Evolutionary conservation across 2,113 vertebrate genomes (phyloP).

Genomic region (Felis catus): F.catus_Fca126_mat1.0 CM031421.1:8476501-8477000

Average conservation of each 20-base stretch:
- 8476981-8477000: neutral
- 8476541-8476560: conserved; percentile 35
- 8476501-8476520: neutral
- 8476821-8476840: neutral
- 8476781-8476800: neutral
- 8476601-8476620: conserved; percentile 47
- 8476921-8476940: neutral
- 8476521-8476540: conserved; percentile 1
- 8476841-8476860: neutral
- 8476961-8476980: conserved; percentile 37
- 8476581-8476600: conserved; percentile 12
- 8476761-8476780: conserved; percentile 46
- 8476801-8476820: neutral
- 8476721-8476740: conserved; percentile 55
- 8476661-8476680: conserved; percentile 49
- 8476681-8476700: conserved; percentile 55
- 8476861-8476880: conserved; percentile 30
- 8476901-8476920: neutral
- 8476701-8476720: conserved; percentile 52
- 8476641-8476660: conserved; percentile 44
- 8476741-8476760: conserved; percentile 49
- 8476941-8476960: neutral
- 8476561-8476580: conserved; percentile 51
- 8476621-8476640: conserved; percentile 47
- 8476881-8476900: conserved; percentile 25